Conservation (phyloP, 1,140 invertebrate genomes). For the Apis florea region DNA sequence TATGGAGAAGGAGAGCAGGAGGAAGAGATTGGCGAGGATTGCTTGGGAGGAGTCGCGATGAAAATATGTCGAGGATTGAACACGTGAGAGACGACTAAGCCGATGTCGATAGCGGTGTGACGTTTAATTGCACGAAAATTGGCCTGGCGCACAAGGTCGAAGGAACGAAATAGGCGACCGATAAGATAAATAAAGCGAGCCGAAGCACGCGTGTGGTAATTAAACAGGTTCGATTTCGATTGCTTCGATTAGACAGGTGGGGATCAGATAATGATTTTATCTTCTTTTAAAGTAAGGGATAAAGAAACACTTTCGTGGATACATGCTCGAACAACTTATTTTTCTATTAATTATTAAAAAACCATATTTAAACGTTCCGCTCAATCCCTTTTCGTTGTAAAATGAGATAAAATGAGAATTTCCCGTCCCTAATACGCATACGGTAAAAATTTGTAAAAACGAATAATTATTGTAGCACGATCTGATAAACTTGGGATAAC, state of each 20-base stretch:
- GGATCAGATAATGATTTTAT: too few species aligned
- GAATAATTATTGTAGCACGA: too few species aligned
- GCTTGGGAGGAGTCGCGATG: background rate
- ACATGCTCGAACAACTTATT: too few species aligned
- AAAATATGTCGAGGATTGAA: background rate
- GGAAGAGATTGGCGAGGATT: background rate
- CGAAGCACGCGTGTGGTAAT: background rate
- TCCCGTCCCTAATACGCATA: too few species aligned
- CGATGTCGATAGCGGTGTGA: background rate
- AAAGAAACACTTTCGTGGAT: too few species aligned
- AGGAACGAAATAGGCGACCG: background rate
- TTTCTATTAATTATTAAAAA: too few species aligned
- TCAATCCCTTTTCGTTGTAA: too few species aligned
- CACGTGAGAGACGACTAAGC: background rate
- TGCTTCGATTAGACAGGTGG: background rate
- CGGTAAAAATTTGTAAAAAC: too few species aligned
- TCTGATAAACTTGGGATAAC: background rate
- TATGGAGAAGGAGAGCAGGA: background rate
- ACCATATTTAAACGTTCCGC: too few species aligned
- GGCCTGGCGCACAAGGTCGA: background rate
- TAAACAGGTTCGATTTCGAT: background rate
- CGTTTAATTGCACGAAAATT: background rate
- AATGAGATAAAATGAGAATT: too few species aligned
- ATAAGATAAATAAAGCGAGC: slow-evolving; percentile 5
- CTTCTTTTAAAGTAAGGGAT: too few species aligned